Evolutionary conservation across 2,797 vertebrate genomes (phyloP), one percentile per base, ranked within the genome.

Genomic region (Silurus lanzhouensis): DNA sequence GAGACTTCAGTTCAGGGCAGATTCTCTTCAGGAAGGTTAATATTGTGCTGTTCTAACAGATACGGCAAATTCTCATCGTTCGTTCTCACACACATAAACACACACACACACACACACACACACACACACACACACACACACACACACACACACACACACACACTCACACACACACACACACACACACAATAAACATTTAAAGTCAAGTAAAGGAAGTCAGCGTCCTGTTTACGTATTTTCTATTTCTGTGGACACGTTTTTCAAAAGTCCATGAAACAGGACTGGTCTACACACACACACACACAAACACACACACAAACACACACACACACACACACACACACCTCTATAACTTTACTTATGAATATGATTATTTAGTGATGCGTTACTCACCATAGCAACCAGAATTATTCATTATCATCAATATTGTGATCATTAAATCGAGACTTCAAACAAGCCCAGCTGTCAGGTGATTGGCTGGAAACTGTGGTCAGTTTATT

Each of bases 111-210:
- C 75, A 61, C 12, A 84, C 1, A 27, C 27, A 27, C 27, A 27
- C 27, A 27, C 27, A 27, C 19, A 86, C 71, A 85, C 60, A 88
- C 70, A 84, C 75, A 55, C 12, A 31, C 63, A 82, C 27, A 85
- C 81, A 48, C 80, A 60, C 46, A 70, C 71, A 85, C 66, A 88
- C 70, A 83, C 75, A 61, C 12, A 84, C 1, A 27, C 27, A 27
- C 27, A 27, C 27, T 1, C 27, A 27, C 19, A 86, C 71, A 85
- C 60, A 88, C 70, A 84, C 75, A 55, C 12, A 31, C 63, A 82
- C 27, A 85, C 81, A 48, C 80, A 60, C 46, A 70, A 52, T 87
- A 86, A 88, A 88, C 84, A 85, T 88, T 88, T 85, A 84, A 60
- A 27, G 12, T 71, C 38, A 79, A 61, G 77, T 52, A 78, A 84